These are phyloP conservation scores for Beroe ovata DNA, from an alignment of 37 sponge, comb jelly and placozoan genomes.

Conservation along the genomic window DNA sequence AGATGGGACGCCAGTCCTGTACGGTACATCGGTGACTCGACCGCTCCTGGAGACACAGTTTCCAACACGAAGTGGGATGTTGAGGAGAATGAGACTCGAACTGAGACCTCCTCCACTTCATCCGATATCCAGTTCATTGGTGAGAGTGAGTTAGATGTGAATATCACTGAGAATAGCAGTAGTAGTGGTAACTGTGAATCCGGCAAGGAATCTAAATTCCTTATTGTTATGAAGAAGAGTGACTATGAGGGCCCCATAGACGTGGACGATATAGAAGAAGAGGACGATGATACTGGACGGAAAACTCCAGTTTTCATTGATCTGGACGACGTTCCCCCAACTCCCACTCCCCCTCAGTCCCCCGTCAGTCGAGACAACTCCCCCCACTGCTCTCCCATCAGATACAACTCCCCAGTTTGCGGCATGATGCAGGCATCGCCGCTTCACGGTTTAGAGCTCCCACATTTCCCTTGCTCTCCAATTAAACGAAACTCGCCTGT, in stretches of 20 bases:
- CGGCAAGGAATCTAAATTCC: neutral
- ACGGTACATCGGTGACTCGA: constrained; percentile 29
- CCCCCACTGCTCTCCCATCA: neutral
- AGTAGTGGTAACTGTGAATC: neutral
- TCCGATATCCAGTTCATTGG: constrained; percentile 18
- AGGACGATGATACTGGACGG: neutral
- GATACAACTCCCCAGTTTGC: constrained; percentile 27
- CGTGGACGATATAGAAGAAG: constrained; percentile 11
- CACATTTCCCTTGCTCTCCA: constrained; percentile 1
- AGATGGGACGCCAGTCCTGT: constrained; percentile 35
- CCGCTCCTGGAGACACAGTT: neutral
- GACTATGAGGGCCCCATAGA: constrained; percentile 9
- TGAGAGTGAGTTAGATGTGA: constrained; percentile 27
- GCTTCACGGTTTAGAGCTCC: neutral
- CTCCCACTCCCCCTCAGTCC: constrained; percentile 27
- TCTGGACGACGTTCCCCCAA: constrained; percentile 56
- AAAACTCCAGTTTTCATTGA: constrained; percentile 53
- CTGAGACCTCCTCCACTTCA: neutral
- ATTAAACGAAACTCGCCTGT: neutral
- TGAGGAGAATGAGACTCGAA: neutral
- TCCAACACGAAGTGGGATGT: constrained; percentile 39
- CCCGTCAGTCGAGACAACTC: neutral
- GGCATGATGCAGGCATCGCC: neutral
- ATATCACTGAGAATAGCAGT: constrained; percentile 8
- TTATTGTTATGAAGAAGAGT: neutral